These are phyloP conservation scores for Mionectes olivaceus DNA, from an alignment of 2,797 vertebrate species.

Conservation along the genomic window DNA sequence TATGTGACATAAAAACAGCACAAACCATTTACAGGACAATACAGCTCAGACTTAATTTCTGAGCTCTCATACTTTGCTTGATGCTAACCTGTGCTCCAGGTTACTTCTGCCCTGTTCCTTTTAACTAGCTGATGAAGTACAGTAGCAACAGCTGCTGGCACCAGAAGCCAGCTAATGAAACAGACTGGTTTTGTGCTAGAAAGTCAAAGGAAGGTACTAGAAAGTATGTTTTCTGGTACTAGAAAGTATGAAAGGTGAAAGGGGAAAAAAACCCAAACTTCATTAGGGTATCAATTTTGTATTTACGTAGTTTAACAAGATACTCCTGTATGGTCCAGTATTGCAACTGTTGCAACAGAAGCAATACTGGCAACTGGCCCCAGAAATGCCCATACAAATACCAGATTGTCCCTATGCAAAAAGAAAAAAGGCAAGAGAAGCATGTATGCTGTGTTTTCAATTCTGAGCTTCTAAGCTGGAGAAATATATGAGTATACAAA, in stretches of 20 bases:
- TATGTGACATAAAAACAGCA: not conserved
- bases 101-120: not conserved
- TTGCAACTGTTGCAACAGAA: not conserved
- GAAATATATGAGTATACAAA: not conserved
- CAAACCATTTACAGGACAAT: not conserved
- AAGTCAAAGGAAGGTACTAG: not conserved
- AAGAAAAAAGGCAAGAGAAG: not conserved
- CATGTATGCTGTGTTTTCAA: not conserved
- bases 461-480: not conserved
- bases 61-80: not conserved
- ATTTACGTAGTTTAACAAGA: not conserved
- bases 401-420: not conserved
- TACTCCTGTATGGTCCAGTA: not conserved
- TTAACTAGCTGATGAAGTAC: not conserved
- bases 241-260: not conserved
- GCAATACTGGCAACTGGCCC: not conserved
- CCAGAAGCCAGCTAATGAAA: not conserved
- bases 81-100: not conserved
- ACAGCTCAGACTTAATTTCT: not conserved
- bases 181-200: not conserved
- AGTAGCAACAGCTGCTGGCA: not conserved
- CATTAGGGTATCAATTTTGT: not conserved
- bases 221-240: not conserved
- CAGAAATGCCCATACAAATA: not conserved
- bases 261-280: accelerated